These are phyloP conservation scores for Thamnophis sirtalis DNA, from an alignment of 2,113 vertebrate genomes.

Conservation along the genomic window DNA sequence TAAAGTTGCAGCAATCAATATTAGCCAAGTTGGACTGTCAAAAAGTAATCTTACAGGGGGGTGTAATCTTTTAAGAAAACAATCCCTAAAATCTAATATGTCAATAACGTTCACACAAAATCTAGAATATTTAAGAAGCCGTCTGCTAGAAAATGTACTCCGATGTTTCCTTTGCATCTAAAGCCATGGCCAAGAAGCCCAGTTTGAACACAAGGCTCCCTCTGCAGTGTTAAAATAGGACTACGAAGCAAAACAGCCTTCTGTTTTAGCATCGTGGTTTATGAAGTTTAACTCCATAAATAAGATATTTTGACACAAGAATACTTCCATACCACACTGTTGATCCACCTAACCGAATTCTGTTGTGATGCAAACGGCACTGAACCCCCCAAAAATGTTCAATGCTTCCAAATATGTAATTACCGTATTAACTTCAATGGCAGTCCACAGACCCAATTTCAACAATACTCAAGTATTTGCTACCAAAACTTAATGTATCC, in stretches of 20 bases:
- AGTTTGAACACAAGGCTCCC: background rate
- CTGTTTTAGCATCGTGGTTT: background rate
- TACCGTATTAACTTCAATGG: background rate
- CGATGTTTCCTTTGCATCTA: background rate
- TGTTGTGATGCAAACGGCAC: background rate
- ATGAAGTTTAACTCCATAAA: background rate
- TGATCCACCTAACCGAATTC: background rate
- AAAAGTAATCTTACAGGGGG: background rate
- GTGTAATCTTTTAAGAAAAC: background rate
- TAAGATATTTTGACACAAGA: background rate
- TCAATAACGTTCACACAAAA: no score
- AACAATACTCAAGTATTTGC: background rate
- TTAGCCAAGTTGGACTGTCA: background rate
- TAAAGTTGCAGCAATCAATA: background rate
- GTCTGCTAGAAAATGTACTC: background rate
- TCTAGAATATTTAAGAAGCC: background rate
- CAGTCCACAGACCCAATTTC: background rate
- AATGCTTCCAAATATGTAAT: background rate
- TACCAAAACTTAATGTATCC: background rate
- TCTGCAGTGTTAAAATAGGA: background rate
- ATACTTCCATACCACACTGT: background rate
- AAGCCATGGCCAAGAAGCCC: background rate
- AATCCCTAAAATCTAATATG: background rate
- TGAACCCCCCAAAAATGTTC: background rate
- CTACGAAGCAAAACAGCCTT: background rate